A percentile compares a stretch with the other conserved stretches of the same genome.
These are phyloP conservation scores for Acanthurus lineatus DNA, from an alignment of 2,797 vertebrate genomes.

Conservation along the genomic window DNA sequence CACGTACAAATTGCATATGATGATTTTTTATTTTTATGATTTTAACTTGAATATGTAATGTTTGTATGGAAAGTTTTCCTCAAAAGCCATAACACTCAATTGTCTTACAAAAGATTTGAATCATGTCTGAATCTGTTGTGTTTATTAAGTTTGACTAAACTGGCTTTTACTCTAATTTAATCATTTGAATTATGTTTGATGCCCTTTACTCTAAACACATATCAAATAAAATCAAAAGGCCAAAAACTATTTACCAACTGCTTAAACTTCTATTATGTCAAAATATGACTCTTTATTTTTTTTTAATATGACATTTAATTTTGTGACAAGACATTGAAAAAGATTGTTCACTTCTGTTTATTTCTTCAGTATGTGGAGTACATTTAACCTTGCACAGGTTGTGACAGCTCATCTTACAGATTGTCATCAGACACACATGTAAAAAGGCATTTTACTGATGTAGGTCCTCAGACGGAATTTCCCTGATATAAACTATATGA, in stretches of 20 bases:
- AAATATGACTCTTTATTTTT: background rate
- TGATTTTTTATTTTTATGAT: too few species aligned
- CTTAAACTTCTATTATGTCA: background rate
- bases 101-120: background rate
- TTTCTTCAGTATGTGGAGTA: conserved; percentile 59
- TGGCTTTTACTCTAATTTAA: background rate
- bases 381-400: conserved; percentile 44
- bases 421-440: conserved; percentile 50
- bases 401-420: conserved; percentile 52
- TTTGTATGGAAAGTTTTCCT: background rate
- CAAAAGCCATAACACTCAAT: background rate
- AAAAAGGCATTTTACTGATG: conserved; percentile 53
- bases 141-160: background rate
- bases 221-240: background rate
- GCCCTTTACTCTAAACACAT: background rate
- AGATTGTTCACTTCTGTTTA: conserved; percentile 70
- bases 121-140: background rate
- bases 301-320: conserved; percentile 11
- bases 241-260: background rate
- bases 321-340: conserved; percentile 44
- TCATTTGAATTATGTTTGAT: background rate
- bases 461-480: conserved; percentile 62
- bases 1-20: background rate
- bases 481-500: conserved; percentile 65
- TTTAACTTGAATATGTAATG: too few species aligned